phyloP scores from a whole-genome alignment of 2,797 vertebrate genomes.

The Scleropages formosus region DNA sequence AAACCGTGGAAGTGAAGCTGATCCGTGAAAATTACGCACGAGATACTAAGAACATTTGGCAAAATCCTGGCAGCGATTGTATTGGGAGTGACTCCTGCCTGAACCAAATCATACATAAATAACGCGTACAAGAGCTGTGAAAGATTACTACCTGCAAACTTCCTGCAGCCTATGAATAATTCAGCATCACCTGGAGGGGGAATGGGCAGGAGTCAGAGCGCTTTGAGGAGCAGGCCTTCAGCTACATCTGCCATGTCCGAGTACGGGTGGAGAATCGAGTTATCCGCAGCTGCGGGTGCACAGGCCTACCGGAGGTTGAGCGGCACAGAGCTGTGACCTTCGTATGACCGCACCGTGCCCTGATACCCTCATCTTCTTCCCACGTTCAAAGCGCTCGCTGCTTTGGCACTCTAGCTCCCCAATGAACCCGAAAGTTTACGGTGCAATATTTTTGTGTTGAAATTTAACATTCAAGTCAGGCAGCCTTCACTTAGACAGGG shows the following conservation, averaged over 20 bases:
- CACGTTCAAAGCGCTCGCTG: too few relatives aligned
- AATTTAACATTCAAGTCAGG: too few relatives aligned
- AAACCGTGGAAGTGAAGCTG: slow-evolving; percentile 6
- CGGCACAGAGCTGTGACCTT: too few relatives aligned
- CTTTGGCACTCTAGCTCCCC: too few relatives aligned
- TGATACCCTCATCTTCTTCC: too few relatives aligned
- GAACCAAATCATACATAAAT: background rate
- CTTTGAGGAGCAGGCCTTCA: slow-evolving; percentile 3
- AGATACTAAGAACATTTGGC: background rate
- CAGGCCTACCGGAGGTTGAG: background rate
- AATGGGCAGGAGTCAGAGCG: background rate
- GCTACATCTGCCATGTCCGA: slow-evolving; percentile 2
- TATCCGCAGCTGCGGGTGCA: background rate
- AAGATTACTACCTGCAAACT: slow-evolving; percentile 16
- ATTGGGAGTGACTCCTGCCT: background rate
- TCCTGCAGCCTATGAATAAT: slow-evolving; percentile 8
- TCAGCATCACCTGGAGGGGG: slow-evolving; percentile 9
- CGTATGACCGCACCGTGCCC: too few relatives aligned
- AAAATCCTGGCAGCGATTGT: background rate
- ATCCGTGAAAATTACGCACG: background rate
- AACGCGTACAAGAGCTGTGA: slow-evolving; percentile 15
- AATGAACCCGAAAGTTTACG: too few relatives aligned
- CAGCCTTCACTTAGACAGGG: too few relatives aligned
- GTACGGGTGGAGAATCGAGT: background rate
- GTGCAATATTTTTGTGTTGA: too few relatives aligned